Evolutionary conservation across 2,113 vertebrate genomes (phyloP).

Genomic region (Eira barbara): DNA sequence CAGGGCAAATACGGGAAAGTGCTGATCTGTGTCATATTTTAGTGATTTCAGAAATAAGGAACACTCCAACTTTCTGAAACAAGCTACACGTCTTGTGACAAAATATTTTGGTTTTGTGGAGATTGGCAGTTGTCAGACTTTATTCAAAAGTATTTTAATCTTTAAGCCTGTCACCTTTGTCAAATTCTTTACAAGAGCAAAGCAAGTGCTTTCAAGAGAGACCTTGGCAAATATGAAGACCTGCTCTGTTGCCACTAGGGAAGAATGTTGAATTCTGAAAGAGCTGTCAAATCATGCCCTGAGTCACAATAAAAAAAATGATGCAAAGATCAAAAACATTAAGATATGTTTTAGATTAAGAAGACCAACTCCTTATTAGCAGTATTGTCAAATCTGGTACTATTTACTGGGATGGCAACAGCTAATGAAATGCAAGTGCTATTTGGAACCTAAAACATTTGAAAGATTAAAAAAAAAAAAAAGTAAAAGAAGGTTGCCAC

Average conservation of each 20-base stretch:
- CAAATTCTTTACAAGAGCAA: background rate
- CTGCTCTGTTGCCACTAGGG: background rate
- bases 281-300: background rate
- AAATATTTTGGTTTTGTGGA: conserved; percentile 54
- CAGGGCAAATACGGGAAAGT: background rate
- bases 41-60: background rate
- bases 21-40: background rate
- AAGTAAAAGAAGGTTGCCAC: background rate
- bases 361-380: background rate
- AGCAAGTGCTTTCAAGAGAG: conserved; percentile 15
- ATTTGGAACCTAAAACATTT: conserved; percentile 52
- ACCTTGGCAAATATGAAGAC: background rate
- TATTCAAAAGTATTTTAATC: conserved; percentile 43
- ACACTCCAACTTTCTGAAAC: background rate
- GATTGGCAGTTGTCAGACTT: conserved; percentile 34
- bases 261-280: conserved; percentile 41
- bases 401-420: background rate
- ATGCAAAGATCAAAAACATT: conserved; percentile 54
- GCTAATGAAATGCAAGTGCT: conserved; percentile 41
- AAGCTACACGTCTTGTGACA: background rate
- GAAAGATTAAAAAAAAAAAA: conserved; percentile 53
- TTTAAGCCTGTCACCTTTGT: conserved; percentile 18
- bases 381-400: conserved; percentile 46
- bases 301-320: background rate
- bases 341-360: conserved; percentile 44